A percentile compares a stretch with the other conserved stretches of the same genome.
Evolutionary conservation across 2,797 vertebrate genomes (phyloP).

Genomic region (Nannoperca australis): DNA sequence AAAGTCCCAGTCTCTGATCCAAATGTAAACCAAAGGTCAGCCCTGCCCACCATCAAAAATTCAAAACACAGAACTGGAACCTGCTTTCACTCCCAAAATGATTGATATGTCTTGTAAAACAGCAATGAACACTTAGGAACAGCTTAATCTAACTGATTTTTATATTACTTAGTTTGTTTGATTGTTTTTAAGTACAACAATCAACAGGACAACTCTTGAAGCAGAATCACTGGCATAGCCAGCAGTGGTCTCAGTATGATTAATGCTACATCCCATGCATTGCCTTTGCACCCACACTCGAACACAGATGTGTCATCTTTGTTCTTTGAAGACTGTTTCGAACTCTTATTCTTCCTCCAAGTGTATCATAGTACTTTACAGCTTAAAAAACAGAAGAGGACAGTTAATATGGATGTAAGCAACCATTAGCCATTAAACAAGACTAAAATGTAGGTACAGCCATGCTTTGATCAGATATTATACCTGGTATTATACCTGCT

Average conservation of each 20-base stretch:
- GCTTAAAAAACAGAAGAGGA: background rate
- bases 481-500: too few species aligned
- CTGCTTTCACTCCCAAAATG: conserved; percentile 24
- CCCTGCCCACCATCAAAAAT: conserved; percentile 63
- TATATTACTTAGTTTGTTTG: background rate
- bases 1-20: conserved; percentile 61
- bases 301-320: background rate
- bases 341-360: background rate
- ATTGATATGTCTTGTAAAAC: background rate
- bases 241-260: background rate
- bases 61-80: conserved; percentile 39
- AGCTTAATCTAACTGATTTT: background rate
- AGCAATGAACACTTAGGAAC: background rate
- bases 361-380: background rate
- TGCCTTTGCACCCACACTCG: background rate
- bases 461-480: background rate
- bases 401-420: background rate
- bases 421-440: too few species aligned
- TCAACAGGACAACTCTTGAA: background rate
- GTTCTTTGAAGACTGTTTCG: too few species aligned
- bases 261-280: background rate
- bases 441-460: too few species aligned
- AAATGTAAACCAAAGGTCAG: conserved; percentile 73
- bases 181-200: background rate
- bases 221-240: background rate